Base-by-base conservation (phyloP, 2,797 vertebrate species). In the Danionella dracula region DNA sequence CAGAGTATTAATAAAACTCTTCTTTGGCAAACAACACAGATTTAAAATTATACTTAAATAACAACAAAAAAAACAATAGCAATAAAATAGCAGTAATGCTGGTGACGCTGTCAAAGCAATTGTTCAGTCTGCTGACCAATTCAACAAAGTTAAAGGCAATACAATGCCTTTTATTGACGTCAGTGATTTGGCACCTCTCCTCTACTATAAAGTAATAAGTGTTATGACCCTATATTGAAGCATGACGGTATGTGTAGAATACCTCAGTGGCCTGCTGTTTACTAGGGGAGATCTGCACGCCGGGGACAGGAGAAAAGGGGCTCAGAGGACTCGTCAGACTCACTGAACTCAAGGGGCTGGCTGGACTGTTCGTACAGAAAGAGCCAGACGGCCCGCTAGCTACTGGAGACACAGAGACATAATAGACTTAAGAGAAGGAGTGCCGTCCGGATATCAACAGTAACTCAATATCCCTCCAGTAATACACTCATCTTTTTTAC, bases 281-380 rank as follows among this genome's bases (percentile, higher is more conserved):
- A 77, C 89, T 92, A 70, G 94, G 94, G 0, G 96, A 95, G 21
- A 88, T 82, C 84, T 96, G 94, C 42, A 92, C 94, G 76, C 91
- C 94, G 0, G 90, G 93, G 75, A 94, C 83, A 51, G 94, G 91
- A 21, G 95, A 97, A 83, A 95, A 98, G 63, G 94, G 94, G 78
- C 93, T 97, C 82, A 98, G 88, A 10, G 94, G 96, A 69, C 94
- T 97, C 79, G 93, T 94, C 83, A 96, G 86, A 86, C 94, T 97
- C 86, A 94, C 80, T 0, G 96, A 97, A 85, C 95, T 98, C 82
- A 97, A 83, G 13, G 94, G 96, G 82, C 94, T 98, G 81, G 94
- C 95, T 0, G 96, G 94, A 86, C 94, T 98, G 87, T 93, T 98
- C 83, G 94, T 97, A 84, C 91, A 93, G 87, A 90, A 97, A 0